Conservation (phyloP, 2,113 vertebrate genomes). For the Zosterops pallidus region DNA sequence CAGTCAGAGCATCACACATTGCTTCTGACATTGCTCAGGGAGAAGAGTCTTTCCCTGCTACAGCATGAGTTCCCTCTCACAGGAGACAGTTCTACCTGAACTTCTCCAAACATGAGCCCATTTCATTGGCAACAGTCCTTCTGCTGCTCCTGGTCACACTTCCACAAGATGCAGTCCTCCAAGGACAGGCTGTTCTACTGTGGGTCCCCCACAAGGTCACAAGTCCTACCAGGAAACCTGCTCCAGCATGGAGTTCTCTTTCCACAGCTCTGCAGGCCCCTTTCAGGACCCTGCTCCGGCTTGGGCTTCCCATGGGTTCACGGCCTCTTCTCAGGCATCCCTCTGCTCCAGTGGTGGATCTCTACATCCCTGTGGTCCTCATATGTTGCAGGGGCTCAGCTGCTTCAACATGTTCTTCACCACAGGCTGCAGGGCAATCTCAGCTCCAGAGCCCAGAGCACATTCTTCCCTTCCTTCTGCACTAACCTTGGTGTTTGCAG, state of each 20-base stretch:
- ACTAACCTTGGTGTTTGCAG: neutral
- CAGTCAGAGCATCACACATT: too few relatives aligned
- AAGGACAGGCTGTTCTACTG: fast-evolving
- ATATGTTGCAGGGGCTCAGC: neutral
- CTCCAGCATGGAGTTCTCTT: neutral
- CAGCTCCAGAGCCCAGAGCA: neutral
- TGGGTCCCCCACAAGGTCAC: too few relatives aligned
- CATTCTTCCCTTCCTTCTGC: neutral
- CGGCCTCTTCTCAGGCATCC: neutral
- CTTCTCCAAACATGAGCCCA: neutral
- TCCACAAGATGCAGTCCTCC: neutral
- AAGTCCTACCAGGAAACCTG: neutral
- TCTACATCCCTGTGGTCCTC: neutral
- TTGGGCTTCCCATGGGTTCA: neutral
- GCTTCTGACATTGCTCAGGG: neutral
- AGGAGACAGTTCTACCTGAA: neutral
- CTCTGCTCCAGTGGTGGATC: too few relatives aligned
- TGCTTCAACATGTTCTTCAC: neutral
- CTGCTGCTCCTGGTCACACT: neutral
- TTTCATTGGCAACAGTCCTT: neutral
- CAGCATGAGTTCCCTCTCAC: neutral
- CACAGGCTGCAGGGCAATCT: neutral
- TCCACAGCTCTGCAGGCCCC: neutral
- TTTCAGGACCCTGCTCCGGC: neutral
- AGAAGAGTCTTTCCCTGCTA: neutral